A percentile compares a stretch with the other conserved stretches of the same genome.
Conservation (phyloP, 2,888 invertebrate genomes). For the Calliphora vomitoria region DNA sequence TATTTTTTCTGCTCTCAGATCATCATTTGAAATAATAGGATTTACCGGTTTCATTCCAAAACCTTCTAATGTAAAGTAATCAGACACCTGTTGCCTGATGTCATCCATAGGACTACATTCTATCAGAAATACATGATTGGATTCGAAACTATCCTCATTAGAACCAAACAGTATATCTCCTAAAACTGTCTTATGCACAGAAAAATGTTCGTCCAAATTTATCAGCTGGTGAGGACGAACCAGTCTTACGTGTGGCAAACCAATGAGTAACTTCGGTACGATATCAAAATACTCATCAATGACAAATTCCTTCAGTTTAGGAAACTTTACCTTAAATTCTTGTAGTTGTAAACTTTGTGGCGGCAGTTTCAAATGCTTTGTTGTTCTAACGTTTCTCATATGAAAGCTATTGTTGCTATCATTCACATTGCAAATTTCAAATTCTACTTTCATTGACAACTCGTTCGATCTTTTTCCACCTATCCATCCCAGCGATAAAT, state of each 20-base stretch:
- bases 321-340: constrained; percentile 25
- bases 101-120: constrained; percentile 16
- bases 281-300: constrained; percentile 28
- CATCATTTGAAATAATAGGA: constrained; percentile 41
- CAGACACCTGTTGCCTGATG: constrained; percentile 21
- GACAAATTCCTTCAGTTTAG: background rate
- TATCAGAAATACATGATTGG: constrained; percentile 14
- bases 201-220: constrained; percentile 47
- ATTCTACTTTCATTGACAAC: constrained; percentile 34
- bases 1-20: constrained; percentile 60
- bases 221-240: constrained; percentile 18
- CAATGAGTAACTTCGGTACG: constrained; percentile 26
- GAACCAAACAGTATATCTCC: constrained; percentile 33
- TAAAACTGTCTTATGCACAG: constrained; percentile 18
- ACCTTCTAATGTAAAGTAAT: constrained; percentile 52
- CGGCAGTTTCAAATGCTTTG: constrained; percentile 6
- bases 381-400: constrained; percentile 50
- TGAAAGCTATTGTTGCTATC: background rate
- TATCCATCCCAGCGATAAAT: constrained; percentile 41
- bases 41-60: constrained; percentile 57
- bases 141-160: constrained; percentile 5
- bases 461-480: constrained; percentile 36
- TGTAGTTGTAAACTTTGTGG: constrained; percentile 21
- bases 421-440: constrained; percentile 27
- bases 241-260: constrained; percentile 25